Base-by-base conservation (phyloP, 2,113 vertebrate genomes). In the Actenoides lindsayi region DNA sequence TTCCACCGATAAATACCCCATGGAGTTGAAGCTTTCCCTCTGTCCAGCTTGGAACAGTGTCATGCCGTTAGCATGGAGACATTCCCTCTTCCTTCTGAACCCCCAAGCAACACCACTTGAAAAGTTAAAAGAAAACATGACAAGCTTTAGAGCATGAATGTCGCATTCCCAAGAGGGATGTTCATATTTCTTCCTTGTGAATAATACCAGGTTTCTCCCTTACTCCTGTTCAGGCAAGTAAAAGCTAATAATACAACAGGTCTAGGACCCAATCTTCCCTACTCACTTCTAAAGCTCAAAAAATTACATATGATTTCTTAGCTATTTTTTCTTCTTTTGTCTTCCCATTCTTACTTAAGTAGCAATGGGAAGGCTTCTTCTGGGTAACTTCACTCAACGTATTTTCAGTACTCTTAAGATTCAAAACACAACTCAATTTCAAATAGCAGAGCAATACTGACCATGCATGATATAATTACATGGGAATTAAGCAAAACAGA, bases 1-100 rank as follows among this genome's bases (percentile, higher is more conserved):
- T 11, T 50, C 31, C 62, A 37, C 10, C 0, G 0, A 37, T 4
- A 82, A 19, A n/a, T 15, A 50, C 11, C 37, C 30, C 0, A 1
- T 25, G 30, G 16, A 74, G 20, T 46, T 54, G 69, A 48, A 80
- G 24, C 18, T 74, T 54, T 70, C 5, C 14, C 41, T 80, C 37
- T 42, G 18, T 39, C 48, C 25, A 3, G 0, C 1, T 8, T n/a
- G 54, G 21, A 81, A 37, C 0, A 0, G 3, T 50, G 23, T 50
- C 31, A 54, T 42, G 20, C 39, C 3, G 1, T 33, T 51, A 33
- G 12, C 33, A 73, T 7, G 57, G 8, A 78, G 39, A 46, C 64
- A 81, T 31, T 50, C 41, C 21, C 17, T 39, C 46, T 87, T 83
- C 31, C 37, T 81, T 48, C 41, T 44, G 21, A 83, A 50, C 9